Percentiles rank a stretch among this genome's conserved stretches.
These are phyloP conservation scores for Leucophora obtusa DNA, from an alignment of 2,888 invertebrate genomes.

Conservation along the genomic window DNA sequence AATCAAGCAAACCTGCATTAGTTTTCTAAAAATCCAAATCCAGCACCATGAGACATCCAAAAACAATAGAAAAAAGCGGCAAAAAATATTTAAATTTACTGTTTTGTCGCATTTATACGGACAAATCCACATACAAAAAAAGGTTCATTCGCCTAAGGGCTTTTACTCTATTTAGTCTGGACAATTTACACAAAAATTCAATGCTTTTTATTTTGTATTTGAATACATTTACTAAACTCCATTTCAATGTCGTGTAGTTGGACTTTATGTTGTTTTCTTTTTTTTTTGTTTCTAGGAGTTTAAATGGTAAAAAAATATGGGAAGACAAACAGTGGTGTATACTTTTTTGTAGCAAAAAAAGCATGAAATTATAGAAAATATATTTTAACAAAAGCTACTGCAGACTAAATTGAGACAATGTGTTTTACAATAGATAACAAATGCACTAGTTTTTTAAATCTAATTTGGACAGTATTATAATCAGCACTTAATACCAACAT, in stretches of 20 bases:
- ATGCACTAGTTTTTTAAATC: too few relatives aligned
- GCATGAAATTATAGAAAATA: too few relatives aligned
- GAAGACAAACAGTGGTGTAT: too few relatives aligned
- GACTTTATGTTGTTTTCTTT: not conserved
- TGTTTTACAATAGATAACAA: too few relatives aligned
- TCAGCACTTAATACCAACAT: too few relatives aligned
- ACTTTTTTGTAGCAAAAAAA: too few relatives aligned
- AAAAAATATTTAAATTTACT: slow-evolving; percentile 46
- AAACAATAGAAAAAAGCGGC: not conserved
- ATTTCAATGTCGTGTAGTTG: slow-evolving; percentile 27
- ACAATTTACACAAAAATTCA: slow-evolving; percentile 50
- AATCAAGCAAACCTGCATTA: slow-evolving; percentile 42
- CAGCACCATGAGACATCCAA: not conserved
- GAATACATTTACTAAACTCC: slow-evolving; percentile 50
- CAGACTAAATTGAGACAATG: too few relatives aligned
- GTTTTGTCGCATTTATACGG: slow-evolving; percentile 42
- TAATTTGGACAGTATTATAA: too few relatives aligned
- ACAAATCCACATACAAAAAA: slow-evolving; percentile 16
- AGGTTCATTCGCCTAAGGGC: slow-evolving; percentile 35
- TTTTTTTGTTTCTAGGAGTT: not conserved
- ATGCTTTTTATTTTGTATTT: slow-evolving; percentile 32
- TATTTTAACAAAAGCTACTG: too few relatives aligned
- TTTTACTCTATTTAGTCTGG: slow-evolving; percentile 49
- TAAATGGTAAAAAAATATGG: not conserved
- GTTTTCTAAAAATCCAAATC: slow-evolving; percentile 5